Evolutionary conservation across 2,113 vertebrate species (phyloP).

Genomic region (Tragelaphus scriptus): DNA sequence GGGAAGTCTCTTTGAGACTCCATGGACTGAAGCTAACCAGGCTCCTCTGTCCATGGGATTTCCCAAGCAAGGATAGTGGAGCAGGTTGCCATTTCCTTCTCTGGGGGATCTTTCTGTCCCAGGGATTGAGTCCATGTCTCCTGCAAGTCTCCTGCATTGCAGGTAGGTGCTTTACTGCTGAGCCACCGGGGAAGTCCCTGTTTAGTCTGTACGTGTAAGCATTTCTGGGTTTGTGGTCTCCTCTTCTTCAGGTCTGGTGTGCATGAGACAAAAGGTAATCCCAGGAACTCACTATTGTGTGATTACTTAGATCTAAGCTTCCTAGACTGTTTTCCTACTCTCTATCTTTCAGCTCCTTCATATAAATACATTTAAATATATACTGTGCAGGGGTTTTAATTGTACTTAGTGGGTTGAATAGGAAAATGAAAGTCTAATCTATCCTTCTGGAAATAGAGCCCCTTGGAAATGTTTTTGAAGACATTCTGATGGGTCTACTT

Average conservation of each 20-base stretch:
- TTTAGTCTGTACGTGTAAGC: not conserved
- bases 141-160: not conserved
- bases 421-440: not conserved
- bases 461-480: not conserved
- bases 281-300: not conserved
- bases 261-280: not conserved
- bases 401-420: not conserved
- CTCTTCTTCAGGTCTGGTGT: not conserved
- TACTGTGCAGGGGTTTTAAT: not conserved
- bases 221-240: not conserved
- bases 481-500: not conserved
- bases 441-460: not conserved
- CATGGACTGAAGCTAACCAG: not conserved
- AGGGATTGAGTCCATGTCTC: not conserved
- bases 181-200: not conserved
- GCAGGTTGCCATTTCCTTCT: not conserved
- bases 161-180: not conserved
- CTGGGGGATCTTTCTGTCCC: not conserved
- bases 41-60: not conserved
- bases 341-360: not conserved
- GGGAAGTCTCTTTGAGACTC: not conserved
- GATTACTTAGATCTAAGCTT: not conserved
- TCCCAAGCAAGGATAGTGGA: not conserved
- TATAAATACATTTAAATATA: not conserved
- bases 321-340: not conserved